Conservation (phyloP, 2,113 vertebrate genomes). For the Cervus canadensis region DNA sequence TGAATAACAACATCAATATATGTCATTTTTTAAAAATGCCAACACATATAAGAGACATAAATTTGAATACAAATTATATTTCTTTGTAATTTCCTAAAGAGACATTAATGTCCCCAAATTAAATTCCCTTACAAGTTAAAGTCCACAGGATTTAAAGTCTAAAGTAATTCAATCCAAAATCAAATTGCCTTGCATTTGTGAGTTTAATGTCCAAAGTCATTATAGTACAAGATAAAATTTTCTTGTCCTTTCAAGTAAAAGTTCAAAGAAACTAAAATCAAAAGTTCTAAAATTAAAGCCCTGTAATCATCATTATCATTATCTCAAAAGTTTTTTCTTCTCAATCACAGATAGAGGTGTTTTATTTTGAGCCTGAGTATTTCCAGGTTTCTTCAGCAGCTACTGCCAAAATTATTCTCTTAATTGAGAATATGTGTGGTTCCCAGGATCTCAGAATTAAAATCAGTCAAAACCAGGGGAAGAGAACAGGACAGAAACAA, state of each 20-base stretch:
- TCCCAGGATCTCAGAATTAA: background rate
- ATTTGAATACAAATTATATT: conserved; percentile 19
- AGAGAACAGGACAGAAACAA: background rate
- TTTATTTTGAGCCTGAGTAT: background rate
- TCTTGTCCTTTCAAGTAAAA: conserved; percentile 13
- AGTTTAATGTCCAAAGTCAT: conserved; percentile 39
- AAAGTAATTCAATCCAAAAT: conserved; percentile 42
- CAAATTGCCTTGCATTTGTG: conserved; percentile 8
- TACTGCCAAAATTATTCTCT: background rate
- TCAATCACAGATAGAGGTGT: background rate
- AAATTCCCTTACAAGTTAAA: conserved; percentile 35
- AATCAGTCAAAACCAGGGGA: background rate
- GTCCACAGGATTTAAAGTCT: conserved; percentile 25
- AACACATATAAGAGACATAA: background rate
- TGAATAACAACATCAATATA: background rate
- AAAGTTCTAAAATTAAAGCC: background rate
- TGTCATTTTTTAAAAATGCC: background rate
- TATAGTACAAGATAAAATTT: conserved; percentile 37
- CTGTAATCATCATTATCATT: background rate
- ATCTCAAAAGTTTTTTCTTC: conserved; percentile 8
- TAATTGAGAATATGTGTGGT: background rate
- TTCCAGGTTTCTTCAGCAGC: background rate
- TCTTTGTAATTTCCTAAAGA: background rate
- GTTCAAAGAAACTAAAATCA: conserved; percentile 33
- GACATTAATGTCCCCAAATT: conserved; percentile 10